Evolutionary conservation across 2,888 invertebrate genomes (phyloP).

Genomic region (Bruchidius siliquastri): DNA sequence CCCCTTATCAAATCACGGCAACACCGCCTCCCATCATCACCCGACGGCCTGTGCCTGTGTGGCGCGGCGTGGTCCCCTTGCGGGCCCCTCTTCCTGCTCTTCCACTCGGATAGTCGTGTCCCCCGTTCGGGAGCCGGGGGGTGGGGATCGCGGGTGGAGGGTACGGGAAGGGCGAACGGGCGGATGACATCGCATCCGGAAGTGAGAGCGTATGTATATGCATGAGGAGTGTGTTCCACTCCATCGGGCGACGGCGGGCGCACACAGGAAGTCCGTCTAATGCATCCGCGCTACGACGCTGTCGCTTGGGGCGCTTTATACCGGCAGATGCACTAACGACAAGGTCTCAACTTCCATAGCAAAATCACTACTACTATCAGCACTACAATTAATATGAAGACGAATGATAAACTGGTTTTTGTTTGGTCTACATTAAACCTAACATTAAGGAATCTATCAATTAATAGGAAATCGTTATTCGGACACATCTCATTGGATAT

Average conservation of each 20-base stretch:
- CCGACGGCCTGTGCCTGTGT: background rate
- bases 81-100: background rate
- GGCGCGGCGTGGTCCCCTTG: conserved; percentile 18
- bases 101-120: background rate
- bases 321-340: background rate
- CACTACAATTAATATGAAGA: too few species aligned
- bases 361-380: background rate
- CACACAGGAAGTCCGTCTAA: conserved; percentile 57
- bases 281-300: conserved; percentile 48
- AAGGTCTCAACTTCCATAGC: background rate
- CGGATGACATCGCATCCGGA: conserved; percentile 32
- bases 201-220: conserved; percentile 44
- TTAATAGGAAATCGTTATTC: too few species aligned
- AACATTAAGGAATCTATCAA: too few species aligned
- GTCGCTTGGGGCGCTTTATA: background rate
- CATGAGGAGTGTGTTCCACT: conserved; percentile 48
- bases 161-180: conserved; percentile 8
- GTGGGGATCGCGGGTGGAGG: conserved; percentile 16
- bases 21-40: conserved; percentile 17
- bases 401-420: too few species aligned
- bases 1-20: background rate
- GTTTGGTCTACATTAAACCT: too few species aligned
- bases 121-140: background rate
- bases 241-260: conserved; percentile 42
- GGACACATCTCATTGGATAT: too few species aligned